Conservation (phyloP, 2,113 vertebrate genomes). For the Xiphorhynchus elegans region DNA sequence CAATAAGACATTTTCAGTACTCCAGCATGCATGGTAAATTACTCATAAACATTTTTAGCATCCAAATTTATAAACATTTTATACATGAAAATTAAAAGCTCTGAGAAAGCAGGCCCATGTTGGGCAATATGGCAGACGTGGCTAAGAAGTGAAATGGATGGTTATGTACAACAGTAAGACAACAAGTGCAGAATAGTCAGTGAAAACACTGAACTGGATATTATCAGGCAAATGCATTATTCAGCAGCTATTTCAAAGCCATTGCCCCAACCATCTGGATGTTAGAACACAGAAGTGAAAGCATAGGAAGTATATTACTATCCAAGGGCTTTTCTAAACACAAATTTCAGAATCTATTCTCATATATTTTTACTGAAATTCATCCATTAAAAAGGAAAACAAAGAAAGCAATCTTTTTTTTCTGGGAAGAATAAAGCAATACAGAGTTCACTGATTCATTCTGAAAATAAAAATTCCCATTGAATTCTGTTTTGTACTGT, state of each 20-base stretch:
- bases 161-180: background rate
- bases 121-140: background rate
- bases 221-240: conserved; percentile 29
- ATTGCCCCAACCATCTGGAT: conserved; percentile 15
- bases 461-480: background rate
- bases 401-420: background rate
- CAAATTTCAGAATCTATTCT: background rate
- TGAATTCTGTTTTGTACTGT: background rate
- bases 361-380: background rate
- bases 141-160: background rate
- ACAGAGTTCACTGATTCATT: background rate
- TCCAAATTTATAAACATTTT: conserved; percentile 53
- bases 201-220: background rate
- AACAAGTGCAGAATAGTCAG: background rate
- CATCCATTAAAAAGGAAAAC: background rate
- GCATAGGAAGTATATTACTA: background rate
- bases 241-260: conserved; percentile 40
- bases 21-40: background rate
- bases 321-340: background rate
- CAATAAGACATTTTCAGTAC: conserved; percentile 27
- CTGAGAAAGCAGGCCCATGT: background rate
- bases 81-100: conserved; percentile 39
- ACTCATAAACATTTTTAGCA: conserved; percentile 34
- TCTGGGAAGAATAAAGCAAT: background rate
- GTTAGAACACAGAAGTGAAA: conserved; percentile 1